Evolutionary conservation across 2,888 invertebrate genomes (phyloP), one percentile per base, ranked within the genome.

Genomic region (Disparrhopalites patrizii): DNA sequence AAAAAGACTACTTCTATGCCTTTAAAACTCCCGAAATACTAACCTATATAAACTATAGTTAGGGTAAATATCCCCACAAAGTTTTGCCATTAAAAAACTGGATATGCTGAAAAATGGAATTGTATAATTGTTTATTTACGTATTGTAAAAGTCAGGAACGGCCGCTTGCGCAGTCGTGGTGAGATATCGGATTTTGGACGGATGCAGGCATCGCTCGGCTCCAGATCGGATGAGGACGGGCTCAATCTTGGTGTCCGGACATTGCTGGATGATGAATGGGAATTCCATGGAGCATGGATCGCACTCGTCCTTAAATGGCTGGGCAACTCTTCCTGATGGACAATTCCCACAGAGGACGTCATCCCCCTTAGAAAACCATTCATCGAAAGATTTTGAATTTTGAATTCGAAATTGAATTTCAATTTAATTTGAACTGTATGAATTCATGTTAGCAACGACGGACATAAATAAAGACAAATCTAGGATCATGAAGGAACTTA

Each of bases 271-370:
- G 20, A 28, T 28, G 31, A 60, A 60, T 25, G 60, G 60, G 31
- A 60, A 60, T 31, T 60, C 60, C 50, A 40, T 31, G 5, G 20
- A 36, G 25, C 27, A 27, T 28, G 43, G 28, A 7, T 20, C 43
- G 10, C 18, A 13, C 1, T n/a, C 3, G 7, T 47, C 28, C 1
- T 47, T 13, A 5, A 5, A 5, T n/a, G 8, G 8, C 15, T 20
- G 43, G 15, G 5, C 20, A 4, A n/a, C 4, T 20, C 20, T 15
- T 13, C 31, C 31, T 15, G 8, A 25, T n/a, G 60, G 47, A 20
- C 60, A 50, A 15, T 47, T 60, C 1, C 60, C 60, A 50, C 60
- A 60, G 7, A 60, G 27, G 10, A 60, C 50, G 8, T 60, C 60
- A 1, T 50, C 47, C 4, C 47, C 47, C 47, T 60, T 8, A n/a